Evolutionary conservation across 2,888 invertebrate species (phyloP), one percentile per base, ranked within the genome.

Genomic region (Philaethria dido): DNA sequence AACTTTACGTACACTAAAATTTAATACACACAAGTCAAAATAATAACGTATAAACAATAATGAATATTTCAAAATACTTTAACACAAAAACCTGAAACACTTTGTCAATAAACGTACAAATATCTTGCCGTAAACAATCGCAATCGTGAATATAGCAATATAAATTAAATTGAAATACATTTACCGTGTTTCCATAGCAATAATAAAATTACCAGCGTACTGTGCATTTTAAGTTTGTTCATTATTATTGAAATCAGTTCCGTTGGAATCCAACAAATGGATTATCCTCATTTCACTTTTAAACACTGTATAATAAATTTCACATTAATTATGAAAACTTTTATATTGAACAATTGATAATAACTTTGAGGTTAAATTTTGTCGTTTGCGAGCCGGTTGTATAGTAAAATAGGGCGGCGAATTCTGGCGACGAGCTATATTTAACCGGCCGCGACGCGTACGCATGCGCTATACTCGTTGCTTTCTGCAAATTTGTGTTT

Each of bases 361-460:
- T 69, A 69, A 64, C 68, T 71, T 71, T 69, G 66, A 73, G 69
- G 72, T 72, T 79, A 80, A 84, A 84, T 83, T 83, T 79, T 79
- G 77, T 77, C 78, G 83, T 85, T 83, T 84, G 83, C 76, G 76
- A 25, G 72, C 80, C 83, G 75, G 82, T 88, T 88, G 1, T 50
- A 16, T 50, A 16, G 88, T 90, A 86, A 74, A 69, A 74, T 74
- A 73, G 89, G 86, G 77, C 86, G 83, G 84, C 80, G 74, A 85
- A 86, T 86, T 84, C 83, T 80, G 83, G 78, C 83, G 83, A 82
- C 82, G 80, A 77, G 86, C 90, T 92, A 92, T 87, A 87, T 90
- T 90, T 92, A 92, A 81, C 82, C 74, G 76, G 81, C 79, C 81
- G 80, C 83, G 80, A 79, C 76, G 82, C 79, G 77, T 76, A 80